These are phyloP conservation scores for Trachemys scripta DNA, from an alignment of 2,113 vertebrate species.

Conservation along the genomic window DNA sequence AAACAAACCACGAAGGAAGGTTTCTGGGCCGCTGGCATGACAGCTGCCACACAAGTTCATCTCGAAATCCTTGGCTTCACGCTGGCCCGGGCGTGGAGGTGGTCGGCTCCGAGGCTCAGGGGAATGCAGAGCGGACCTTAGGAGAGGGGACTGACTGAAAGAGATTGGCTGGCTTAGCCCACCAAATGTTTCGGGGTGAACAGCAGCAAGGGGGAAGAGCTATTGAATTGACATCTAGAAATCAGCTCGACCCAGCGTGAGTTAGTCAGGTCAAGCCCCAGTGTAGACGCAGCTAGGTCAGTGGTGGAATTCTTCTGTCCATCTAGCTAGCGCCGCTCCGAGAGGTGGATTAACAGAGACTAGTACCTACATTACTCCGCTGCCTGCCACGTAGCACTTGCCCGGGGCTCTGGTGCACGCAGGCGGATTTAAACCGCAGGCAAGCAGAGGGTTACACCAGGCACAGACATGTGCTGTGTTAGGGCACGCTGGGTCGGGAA, in stretches of 20 bases:
- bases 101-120: not conserved
- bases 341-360: not conserved
- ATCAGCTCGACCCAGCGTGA: no score
- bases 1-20: not conserved
- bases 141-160: not conserved
- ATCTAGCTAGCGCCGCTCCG: no score
- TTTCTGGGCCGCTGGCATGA: not conserved
- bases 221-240: no score
- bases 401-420: not conserved
- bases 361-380: not conserved
- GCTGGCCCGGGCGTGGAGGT: not conserved
- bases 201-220: no score
- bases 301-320: no score
- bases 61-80: not conserved
- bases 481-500: no score
- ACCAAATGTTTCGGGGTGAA: no score
- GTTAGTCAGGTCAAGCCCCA: no score
- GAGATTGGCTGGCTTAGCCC: no score
- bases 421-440: no score
- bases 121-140: not conserved
- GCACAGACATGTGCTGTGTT: not conserved
- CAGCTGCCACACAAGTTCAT: not conserved
- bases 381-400: not conserved
- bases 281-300: no score
- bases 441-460: not conserved